These are phyloP conservation scores for Drosophila teissieri DNA, from an alignment of 1,140 invertebrate species.

Conservation along the genomic window DNA sequence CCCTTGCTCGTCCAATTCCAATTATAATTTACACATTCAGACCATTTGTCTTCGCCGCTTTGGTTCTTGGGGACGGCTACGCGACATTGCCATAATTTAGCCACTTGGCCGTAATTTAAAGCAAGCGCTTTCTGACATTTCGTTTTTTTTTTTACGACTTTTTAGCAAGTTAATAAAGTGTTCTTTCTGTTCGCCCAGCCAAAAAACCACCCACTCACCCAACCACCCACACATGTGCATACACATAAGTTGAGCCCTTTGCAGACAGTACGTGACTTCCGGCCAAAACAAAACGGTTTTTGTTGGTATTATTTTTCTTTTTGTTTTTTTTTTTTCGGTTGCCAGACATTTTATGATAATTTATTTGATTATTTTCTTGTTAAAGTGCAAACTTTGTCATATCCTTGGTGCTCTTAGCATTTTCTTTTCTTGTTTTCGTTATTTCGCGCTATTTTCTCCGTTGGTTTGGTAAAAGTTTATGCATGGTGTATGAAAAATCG, in stretches of 20 bases:
- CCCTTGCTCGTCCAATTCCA: slow-evolving; percentile 53
- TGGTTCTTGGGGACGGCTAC: slow-evolving; percentile 46
- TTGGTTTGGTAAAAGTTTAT: slow-evolving; percentile 57
- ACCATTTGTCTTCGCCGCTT: slow-evolving; percentile 68
- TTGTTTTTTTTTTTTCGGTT: slow-evolving; percentile 10
- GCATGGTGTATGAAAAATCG: slow-evolving; percentile 48
- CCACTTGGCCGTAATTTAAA: slow-evolving; percentile 81
- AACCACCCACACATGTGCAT: slow-evolving; percentile 41
- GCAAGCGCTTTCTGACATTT: slow-evolving; percentile 47
- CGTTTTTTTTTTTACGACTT: slow-evolving; percentile 45
- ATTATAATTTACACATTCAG: slow-evolving; percentile 79
- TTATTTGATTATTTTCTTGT: slow-evolving; percentile 83
- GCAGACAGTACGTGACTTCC: slow-evolving; percentile 82
- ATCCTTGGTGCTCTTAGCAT: slow-evolving; percentile 33
- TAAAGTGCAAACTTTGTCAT: slow-evolving; percentile 82
- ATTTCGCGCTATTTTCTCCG: slow-evolving; percentile 53
- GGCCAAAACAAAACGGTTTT: slow-evolving; percentile 80
- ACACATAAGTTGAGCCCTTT: slow-evolving; percentile 28
- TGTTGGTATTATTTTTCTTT: slow-evolving; percentile 27
- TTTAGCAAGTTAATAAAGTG: slow-evolving; percentile 64
- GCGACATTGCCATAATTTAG: slow-evolving; percentile 79
- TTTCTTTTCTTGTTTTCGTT: slow-evolving; percentile 33
- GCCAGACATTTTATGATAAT: slow-evolving; percentile 78
- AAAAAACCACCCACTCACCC: not conserved
- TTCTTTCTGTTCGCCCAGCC: slow-evolving; percentile 13